Base-by-base conservation (phyloP, 2,888 invertebrate species). In the Nesidiocoris tenuis region DNA sequence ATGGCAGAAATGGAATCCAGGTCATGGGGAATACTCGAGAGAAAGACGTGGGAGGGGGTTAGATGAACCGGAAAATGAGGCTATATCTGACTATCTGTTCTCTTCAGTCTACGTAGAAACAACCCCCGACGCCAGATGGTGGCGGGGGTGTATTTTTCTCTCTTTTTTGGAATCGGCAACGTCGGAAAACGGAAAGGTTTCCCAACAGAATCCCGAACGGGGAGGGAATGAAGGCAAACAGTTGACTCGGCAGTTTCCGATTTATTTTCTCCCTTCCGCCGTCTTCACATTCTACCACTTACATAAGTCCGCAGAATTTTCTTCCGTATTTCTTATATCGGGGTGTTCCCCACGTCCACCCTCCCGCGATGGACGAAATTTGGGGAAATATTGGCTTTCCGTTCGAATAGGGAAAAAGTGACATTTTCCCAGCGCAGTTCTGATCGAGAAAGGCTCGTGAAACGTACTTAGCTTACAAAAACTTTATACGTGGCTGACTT, bases 81-180 rank as follows among this genome's bases (percentile, higher is more conserved):
- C 72, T 61, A 63, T 72, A 72, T 72, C 72, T 61, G 72, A 72
- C 72, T 72, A 72, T 72, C 72, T 72, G 72, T 72, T 72, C 72
- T 72, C 61, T 72, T 39, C 39, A 3, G 39, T 39, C 39, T 39
- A 3, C 39, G 5, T 3, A 39, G 39, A 39, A 39, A 39, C 39
- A 39, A 39, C 39, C 39, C 39, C 12, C 12, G n/a, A n/a, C n/a
- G 39, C 39, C 39, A 39, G 39, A 39, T 39, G 39, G 39, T n/a
- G n/a, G n/a, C n/a, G n/a, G n/a, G n/a, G 39, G 39, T n/a, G n/a
- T 39, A 39, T 39, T 39, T 39, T 39, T 39, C 39, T 39, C 12
- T 39, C 12, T 39, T 39, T 39, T 39, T 39, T 39, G 12, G 39
- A 39, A 39, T 39, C 39, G n/a, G 39, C 39, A 39, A 12, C 39